Percentiles rank a stretch among this genome's conserved stretches.
These are phyloP conservation scores for Drosophila ochracea DNA, from an alignment of 2,888 invertebrate genomes.

Conservation along the genomic window DNA sequence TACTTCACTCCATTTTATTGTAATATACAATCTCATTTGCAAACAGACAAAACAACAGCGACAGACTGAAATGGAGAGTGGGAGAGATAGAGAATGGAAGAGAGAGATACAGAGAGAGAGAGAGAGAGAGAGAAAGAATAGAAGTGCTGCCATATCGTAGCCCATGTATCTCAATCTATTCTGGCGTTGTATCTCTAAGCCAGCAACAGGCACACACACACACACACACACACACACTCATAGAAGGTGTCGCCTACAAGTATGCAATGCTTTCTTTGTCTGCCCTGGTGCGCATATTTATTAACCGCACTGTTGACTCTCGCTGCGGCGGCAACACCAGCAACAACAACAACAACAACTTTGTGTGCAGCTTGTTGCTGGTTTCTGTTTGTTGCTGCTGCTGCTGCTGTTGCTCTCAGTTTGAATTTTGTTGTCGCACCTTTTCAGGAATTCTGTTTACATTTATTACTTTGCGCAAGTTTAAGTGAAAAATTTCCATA, in stretches of 20 bases:
- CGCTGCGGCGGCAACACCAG: slow-evolving; percentile 47
- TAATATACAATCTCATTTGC: slow-evolving; percentile 82
- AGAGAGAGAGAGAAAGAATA: neutral
- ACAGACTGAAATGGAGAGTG: neutral
- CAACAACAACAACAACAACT: slow-evolving; percentile 27
- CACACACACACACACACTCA: neutral
- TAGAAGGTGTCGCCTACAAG: slow-evolving; percentile 44
- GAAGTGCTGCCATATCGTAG: slow-evolving; percentile 45
- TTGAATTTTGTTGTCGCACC: slow-evolving; percentile 81
- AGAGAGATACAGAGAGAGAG: neutral
- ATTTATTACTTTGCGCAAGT: slow-evolving; percentile 84
- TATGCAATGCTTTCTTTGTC: slow-evolving; percentile 68
- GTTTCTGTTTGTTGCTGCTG: slow-evolving; percentile 47
- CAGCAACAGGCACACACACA: slow-evolving; percentile 53
- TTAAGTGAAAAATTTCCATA: slow-evolving; percentile 84
- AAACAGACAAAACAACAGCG: slow-evolving; percentile 19
- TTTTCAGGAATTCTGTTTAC: slow-evolving; percentile 82
- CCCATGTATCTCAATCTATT: slow-evolving; percentile 62
- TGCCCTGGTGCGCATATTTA: slow-evolving; percentile 72
- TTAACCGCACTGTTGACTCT: slow-evolving; percentile 78
- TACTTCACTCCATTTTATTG: slow-evolving; percentile 82
- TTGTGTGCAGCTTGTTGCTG: slow-evolving; percentile 54
- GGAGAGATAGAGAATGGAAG: neutral
- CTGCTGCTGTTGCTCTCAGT: slow-evolving; percentile 47
- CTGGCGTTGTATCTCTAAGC: slow-evolving; percentile 43